phyloP scores from a whole-genome alignment of 2,113 vertebrate genomes.

The Apaloderma vittatum region DNA sequence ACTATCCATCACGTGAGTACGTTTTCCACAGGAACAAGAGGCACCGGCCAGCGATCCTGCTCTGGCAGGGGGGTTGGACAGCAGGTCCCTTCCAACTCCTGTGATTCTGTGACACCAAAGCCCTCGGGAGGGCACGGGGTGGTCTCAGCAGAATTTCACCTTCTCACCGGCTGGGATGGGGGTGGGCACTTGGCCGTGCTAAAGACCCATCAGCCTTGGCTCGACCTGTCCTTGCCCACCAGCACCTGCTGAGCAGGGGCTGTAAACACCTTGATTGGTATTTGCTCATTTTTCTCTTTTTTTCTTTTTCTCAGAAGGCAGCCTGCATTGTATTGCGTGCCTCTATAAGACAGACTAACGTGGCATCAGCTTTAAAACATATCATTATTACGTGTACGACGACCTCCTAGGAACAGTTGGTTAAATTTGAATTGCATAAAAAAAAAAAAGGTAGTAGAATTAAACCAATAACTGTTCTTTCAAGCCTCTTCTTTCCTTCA shows the following conservation, averaged over 20 bases:
- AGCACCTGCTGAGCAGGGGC: background rate
- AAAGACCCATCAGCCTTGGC: background rate
- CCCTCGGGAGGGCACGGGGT: accelerated
- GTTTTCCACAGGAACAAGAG: accelerated
- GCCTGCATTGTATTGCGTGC: background rate
- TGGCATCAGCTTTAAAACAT: background rate
- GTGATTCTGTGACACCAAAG: background rate
- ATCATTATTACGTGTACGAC: background rate
- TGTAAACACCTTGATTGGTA: background rate
- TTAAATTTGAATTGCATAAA: background rate
- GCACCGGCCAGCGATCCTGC: background rate
- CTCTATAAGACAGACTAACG: background rate
- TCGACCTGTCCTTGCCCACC: background rate
- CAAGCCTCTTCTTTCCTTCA: constrained; percentile 23
- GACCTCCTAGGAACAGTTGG: background rate
- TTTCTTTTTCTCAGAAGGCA: background rate
- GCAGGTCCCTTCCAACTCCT: too few species aligned
- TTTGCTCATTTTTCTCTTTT: background rate
- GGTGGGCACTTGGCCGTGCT: background rate
- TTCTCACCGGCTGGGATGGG: accelerated
- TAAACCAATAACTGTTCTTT: constrained; percentile 11
- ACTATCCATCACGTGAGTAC: accelerated
- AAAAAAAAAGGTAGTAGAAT: background rate
- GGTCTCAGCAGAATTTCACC: accelerated
- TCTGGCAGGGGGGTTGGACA: too few species aligned